These are phyloP conservation scores for Myrmecophaga tridactyla DNA, from an alignment of 2,113 vertebrate genomes.

Conservation along the genomic window DNA sequence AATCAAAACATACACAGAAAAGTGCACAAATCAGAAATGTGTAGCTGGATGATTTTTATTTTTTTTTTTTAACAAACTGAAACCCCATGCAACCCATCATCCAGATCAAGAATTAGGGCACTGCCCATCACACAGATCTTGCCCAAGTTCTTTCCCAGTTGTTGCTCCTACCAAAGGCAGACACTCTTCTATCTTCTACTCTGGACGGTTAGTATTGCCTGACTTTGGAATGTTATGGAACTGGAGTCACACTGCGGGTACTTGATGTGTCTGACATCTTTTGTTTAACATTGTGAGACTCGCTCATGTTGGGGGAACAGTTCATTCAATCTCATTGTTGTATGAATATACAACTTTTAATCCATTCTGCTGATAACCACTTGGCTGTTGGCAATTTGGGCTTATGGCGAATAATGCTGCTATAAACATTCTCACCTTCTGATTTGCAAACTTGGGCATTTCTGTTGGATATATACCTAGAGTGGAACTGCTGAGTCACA, in stretches of 20 bases:
- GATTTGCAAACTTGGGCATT: neutral
- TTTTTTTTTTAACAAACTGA: neutral
- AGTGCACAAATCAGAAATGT: neutral
- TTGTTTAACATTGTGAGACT: neutral
- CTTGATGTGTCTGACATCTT: neutral
- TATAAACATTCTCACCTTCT: neutral
- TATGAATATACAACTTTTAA: neutral
- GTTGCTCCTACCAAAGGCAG: neutral
- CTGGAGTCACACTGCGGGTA: neutral
- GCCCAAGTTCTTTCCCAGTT: neutral
- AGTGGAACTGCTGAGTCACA: neutral
- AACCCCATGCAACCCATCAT: neutral
- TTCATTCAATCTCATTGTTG: neutral
- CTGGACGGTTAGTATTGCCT: neutral
- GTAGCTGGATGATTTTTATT: neutral
- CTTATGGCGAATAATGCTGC: neutral
- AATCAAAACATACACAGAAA: constrained; percentile 15
- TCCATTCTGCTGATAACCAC: neutral
- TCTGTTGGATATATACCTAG: neutral
- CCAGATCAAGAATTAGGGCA: neutral
- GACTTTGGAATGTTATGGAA: neutral
- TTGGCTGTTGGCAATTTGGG: neutral
- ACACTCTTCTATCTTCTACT: neutral
- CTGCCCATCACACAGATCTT: neutral
- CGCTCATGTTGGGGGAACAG: neutral